Base-by-base conservation (phyloP, 2,888 invertebrate species). In the Paralinhomoeus sp. region DNA sequence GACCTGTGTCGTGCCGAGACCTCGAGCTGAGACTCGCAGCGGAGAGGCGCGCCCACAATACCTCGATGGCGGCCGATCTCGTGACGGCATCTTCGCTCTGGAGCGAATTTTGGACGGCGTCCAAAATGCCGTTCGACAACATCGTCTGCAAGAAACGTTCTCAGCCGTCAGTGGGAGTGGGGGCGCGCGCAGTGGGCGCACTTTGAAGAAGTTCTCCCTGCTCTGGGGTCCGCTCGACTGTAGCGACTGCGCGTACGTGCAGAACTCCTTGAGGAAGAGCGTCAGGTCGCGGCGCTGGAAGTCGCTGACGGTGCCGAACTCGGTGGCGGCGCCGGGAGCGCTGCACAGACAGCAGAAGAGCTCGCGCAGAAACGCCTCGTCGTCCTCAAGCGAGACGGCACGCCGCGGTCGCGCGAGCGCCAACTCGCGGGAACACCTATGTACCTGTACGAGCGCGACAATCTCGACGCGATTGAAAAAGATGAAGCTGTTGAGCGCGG, bases 391-490 rank as follows among this genome's bases (percentile, higher is more conserved):
- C 20, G 36, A 18, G 36, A 9, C n/a, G 15, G 20, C 7, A 36
- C 9, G 15, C 15, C 31, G 31, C 12, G 15, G 9, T 31, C 9
- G 31, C 7, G 9, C 37, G 9, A 37, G 17, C 7, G 12, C 12
- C 37, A n/a, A 37, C 12, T 37, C 37, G 18, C 37, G 21, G 12
- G 18, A 9, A 37, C 7, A 37, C 18, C 9, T n/a, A 53, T 60
- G 54, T 55, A 73, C 73, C 67, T 72, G 72, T 64, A 97, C 81
- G 62, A 87, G 74, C 54, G 82, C 85, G 54, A 97, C 91, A 68
- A 97, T 99, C 72, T 97, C 93, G 63, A 91, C 84, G 72, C 99
- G 93, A 71, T 91, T 93, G 71, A 97, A 97, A 73, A 89, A 97
- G 68, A 99, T 84, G 72, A 93, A 93, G 72, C 89, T 91, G 64